Evolutionary conservation across 2,888 invertebrate species (phyloP).

Genomic region (Odontothrips loti): DNA sequence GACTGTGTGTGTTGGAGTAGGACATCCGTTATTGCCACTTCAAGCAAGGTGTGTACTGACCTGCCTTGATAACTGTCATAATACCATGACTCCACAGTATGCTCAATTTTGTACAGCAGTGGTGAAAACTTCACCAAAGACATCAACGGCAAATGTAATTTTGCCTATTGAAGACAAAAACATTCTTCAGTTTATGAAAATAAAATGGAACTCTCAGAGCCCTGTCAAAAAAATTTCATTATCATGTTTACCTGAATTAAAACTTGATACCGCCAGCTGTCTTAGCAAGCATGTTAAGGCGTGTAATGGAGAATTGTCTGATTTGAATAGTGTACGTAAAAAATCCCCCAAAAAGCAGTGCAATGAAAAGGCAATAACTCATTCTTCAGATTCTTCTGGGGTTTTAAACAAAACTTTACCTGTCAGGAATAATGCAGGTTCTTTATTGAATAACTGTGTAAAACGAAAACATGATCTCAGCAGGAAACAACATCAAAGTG

Average conservation of each 20-base stretch:
- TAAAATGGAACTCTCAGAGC: background rate
- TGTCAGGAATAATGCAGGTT: background rate
- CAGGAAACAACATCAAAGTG: background rate
- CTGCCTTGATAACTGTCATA: background rate
- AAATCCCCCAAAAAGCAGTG: background rate
- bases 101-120: background rate
- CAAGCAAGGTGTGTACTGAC: conserved; percentile 7
- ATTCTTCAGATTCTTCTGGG: background rate
- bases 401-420: background rate
- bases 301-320: background rate
- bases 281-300: background rate
- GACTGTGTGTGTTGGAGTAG: background rate
- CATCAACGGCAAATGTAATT: background rate
- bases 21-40: background rate
- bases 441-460: background rate
- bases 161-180: background rate
- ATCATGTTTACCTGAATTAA: background rate
- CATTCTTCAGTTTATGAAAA: background rate
- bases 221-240: background rate
- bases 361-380: background rate
- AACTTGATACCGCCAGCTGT: background rate
- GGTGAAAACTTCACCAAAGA: background rate
- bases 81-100: background rate
- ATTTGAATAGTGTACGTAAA: background rate
- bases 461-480: background rate